A percentile compares a stretch with the other conserved stretches of the same genome.
These are phyloP conservation scores for Agrochola macilenta DNA, from an alignment of 2,888 invertebrate genomes.

Conservation along the genomic window DNA sequence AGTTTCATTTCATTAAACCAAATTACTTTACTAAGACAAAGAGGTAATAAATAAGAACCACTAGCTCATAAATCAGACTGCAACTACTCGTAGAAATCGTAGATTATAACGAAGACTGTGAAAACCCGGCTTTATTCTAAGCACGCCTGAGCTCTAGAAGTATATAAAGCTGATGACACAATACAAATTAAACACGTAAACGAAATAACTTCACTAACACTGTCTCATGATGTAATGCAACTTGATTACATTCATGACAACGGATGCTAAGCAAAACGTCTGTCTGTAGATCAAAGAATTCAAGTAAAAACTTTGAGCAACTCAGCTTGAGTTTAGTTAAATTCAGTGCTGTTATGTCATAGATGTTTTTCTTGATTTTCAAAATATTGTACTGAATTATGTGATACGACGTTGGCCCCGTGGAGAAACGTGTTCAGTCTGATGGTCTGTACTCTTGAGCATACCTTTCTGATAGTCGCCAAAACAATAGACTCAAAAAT, in stretches of 20 bases:
- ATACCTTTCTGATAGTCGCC: no score
- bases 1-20: slow-evolving; percentile 14
- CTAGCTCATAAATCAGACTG: neutral
- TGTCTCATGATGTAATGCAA: slow-evolving; percentile 32
- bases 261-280: neutral
- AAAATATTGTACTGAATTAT: neutral
- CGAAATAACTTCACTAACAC: slow-evolving; percentile 33
- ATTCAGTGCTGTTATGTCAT: neutral
- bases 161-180: slow-evolving; percentile 25
- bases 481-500: no score
- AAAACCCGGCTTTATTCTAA: slow-evolving; percentile 19
- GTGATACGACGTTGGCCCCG: no score
- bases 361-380: neutral
- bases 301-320: no score
- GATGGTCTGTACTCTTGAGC: no score
- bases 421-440: no score
- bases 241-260: slow-evolving; percentile 30
- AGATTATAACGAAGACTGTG: slow-evolving; percentile 24
- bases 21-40: slow-evolving; percentile 5
- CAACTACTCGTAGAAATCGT: slow-evolving; percentile 3
- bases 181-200: slow-evolving; percentile 45
- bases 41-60: slow-evolving; percentile 23
- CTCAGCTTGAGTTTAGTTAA: neutral
- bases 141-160: slow-evolving; percentile 15
- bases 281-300: slow-evolving; percentile 7